These are phyloP conservation scores for Trypoxylon attenuatum DNA, from an alignment of 2,888 invertebrate species.

Conservation along the genomic window DNA sequence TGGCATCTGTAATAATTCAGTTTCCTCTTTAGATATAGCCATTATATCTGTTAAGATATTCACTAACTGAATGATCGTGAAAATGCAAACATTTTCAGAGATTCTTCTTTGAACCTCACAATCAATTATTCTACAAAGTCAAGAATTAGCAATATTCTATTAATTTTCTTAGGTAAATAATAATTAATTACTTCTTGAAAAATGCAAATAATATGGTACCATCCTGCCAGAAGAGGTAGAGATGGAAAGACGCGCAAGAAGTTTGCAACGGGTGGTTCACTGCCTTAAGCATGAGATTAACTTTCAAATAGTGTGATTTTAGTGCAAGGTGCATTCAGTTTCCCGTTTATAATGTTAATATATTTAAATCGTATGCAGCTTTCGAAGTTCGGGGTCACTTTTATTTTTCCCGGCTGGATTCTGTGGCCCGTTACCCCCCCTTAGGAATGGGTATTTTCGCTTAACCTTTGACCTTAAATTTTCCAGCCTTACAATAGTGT, in stretches of 20 bases:
- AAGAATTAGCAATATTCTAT: no score
- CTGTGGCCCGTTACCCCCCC: no score
- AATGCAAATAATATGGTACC: no score
- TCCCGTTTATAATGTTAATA: neutral
- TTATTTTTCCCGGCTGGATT: neutral
- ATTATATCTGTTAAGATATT: no score
- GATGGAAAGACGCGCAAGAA: no score
- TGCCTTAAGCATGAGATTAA: neutral
- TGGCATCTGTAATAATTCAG: conserved; percentile 19
- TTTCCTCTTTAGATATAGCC: conserved; percentile 1
- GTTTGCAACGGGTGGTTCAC: neutral
- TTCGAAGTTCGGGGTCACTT: neutral
- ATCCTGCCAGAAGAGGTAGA: no score
- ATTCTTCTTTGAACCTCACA: no score
- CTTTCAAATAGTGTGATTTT: neutral
- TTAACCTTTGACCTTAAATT: conserved; percentile 50
- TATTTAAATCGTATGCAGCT: neutral
- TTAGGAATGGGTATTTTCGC: conserved; percentile 34
- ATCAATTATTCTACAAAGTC: no score
- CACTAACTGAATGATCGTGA: no score
- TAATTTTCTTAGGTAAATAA: no score
- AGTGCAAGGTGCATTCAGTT: neutral
- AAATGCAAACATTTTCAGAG: no score
- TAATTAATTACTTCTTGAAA: no score
- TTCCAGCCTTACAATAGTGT: conserved; percentile 39